These are phyloP conservation scores for Sarcophaga caerulescens DNA, from an alignment of 2,888 invertebrate genomes.

Conservation along the genomic window DNA sequence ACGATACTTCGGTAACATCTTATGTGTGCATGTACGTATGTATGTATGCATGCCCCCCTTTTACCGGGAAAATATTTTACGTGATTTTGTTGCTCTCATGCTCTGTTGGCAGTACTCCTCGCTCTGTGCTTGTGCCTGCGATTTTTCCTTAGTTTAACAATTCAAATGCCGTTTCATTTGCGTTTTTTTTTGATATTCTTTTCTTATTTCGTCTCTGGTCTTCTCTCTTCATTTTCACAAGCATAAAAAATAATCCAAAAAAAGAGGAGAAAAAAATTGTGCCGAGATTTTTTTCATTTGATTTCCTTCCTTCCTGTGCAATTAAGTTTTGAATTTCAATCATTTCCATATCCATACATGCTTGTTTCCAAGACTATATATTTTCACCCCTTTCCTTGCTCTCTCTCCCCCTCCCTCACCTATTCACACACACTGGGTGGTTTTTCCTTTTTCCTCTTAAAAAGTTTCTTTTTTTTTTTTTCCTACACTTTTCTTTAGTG, in stretches of 20 bases:
- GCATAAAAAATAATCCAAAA: constrained; percentile 41
- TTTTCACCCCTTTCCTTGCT: constrained; percentile 21
- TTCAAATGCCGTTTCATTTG: constrained; percentile 59
- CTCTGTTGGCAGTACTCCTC: no score
- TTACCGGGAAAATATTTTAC: no score
- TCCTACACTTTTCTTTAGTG: background rate
- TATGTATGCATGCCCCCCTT: no score
- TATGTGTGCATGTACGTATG: no score
- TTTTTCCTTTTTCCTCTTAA: constrained; percentile 9
- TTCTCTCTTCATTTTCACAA: constrained; percentile 1
- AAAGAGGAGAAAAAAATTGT: constrained; percentile 27
- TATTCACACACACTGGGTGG: background rate
- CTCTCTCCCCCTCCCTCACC: background rate
- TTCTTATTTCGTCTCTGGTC: background rate
- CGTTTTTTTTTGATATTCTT: background rate
- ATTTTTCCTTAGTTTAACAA: constrained; percentile 39
- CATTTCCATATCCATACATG: constrained; percentile 58
- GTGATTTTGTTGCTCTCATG: no score
- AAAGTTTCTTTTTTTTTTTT: background rate
- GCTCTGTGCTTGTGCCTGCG: background rate
- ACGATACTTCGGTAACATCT: no score
- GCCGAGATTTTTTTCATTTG: constrained; percentile 58
- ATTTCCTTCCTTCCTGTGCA: constrained; percentile 68
- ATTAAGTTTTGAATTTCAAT: constrained; percentile 69
- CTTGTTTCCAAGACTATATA: constrained; percentile 17